Evolutionary conservation across 2,797 vertebrate genomes (phyloP), one percentile per base, ranked within the genome.

Genomic region (Pyrrhura leucotis): DNA sequence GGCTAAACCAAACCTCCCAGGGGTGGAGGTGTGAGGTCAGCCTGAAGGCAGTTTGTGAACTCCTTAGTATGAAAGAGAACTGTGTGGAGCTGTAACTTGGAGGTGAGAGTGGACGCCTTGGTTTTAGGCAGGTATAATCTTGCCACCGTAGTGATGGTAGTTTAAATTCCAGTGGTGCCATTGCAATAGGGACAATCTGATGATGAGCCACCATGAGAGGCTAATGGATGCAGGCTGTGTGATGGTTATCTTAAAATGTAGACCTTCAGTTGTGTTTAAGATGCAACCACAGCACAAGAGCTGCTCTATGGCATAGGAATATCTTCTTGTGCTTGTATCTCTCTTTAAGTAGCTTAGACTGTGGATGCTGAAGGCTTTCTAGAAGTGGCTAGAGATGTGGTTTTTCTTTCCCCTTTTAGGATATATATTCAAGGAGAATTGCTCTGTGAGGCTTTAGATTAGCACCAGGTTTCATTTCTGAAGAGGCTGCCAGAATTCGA

Each of bases 1-100:
- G 51, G 25, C 31, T 62, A 28, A 48, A 62, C 22, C 25, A 61
- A 47, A 68, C 10, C 37, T 58, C 66, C 31, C n/a, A 56, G 18
- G 11, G 6, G 8, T 2, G 3, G 69, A 73, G 39, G 45, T 47
- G 69, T 68, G 67, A 83, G 47, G 26, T 31, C 54, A 73, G 53
- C 69, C 45, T n/a, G 44, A 29, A 47, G 89, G 50, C 26, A 56
- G 50, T 7, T 31, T 37, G 53, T 10, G 31, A n/a, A 5, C 15
- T 2, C 2, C 44, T 39, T 33, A 3, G 13, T 33, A 15, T 83
- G 56, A 12, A 37, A 29, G 25, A 0, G 2, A 56, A 3, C 10
- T n/a, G 0, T 35, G 61, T 15, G 20, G 56, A 68, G 72, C 72
- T 28, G 15, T 37, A 56, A 7, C 37, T 42, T 4, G 1, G 59